These are phyloP conservation scores for Lasioglossum calceatum DNA, from an alignment of 2,888 invertebrate genomes.

Conservation along the genomic window DNA sequence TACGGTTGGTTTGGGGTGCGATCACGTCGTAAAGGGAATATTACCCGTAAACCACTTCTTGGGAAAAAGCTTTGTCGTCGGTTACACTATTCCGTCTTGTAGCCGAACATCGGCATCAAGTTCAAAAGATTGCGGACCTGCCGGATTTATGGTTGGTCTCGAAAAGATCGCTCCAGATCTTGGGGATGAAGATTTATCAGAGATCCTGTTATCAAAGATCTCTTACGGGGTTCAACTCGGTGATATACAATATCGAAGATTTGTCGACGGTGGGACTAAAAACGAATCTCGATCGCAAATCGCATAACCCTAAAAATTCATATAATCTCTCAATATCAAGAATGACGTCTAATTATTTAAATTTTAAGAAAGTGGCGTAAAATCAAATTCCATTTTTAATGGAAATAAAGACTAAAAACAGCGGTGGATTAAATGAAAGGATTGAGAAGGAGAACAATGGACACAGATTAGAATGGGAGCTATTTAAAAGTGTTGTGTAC, in stretches of 20 bases:
- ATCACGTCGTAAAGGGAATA: slow-evolving; percentile 55
- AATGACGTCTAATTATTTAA: too few species aligned
- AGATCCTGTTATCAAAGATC: background rate
- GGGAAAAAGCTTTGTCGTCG: slow-evolving; percentile 47
- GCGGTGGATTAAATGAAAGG: background rate
- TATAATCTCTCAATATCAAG: background rate
- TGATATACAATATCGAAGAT: background rate
- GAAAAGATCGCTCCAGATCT: background rate
- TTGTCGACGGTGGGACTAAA: too few species aligned
- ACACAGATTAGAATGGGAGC: background rate
- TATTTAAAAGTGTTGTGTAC: background rate
- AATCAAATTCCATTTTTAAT: too few species aligned
- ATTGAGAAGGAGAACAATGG: background rate
- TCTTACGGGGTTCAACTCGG: background rate
- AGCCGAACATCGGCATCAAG: background rate
- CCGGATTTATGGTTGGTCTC: slow-evolving; percentile 11
- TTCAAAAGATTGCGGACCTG: background rate
- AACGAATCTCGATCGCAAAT: background rate
- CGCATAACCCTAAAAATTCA: background rate
- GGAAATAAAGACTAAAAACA: background rate
- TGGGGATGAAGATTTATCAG: background rate
- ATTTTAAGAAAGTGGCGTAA: too few species aligned
- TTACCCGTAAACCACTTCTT: slow-evolving; percentile 61
- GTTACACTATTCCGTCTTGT: slow-evolving; percentile 28
- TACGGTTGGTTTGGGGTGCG: background rate